phyloP scores from a whole-genome alignment of 2,888 invertebrate genomes.

The Parnassius mnemosyne region DNA sequence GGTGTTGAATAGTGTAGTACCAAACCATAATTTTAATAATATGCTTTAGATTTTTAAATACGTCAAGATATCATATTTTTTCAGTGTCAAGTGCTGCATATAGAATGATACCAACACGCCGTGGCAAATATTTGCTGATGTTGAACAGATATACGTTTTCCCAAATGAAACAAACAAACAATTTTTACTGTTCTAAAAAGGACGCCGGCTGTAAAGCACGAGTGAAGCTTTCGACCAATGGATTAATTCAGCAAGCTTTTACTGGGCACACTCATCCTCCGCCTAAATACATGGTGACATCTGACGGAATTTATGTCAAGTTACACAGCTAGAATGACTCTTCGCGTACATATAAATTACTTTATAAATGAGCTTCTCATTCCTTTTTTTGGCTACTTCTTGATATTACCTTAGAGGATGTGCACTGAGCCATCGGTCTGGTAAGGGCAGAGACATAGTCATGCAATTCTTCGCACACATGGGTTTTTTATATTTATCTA shows the following conservation, averaged over 20 bases:
- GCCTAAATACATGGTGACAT: constrained; percentile 28
- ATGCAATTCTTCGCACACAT: too few relatives aligned
- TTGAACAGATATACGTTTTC: constrained; percentile 39
- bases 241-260: constrained; percentile 28
- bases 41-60: too few relatives aligned
- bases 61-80: background rate
- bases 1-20: background rate
- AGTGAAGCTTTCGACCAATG: constrained; percentile 31
- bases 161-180: constrained; percentile 31
- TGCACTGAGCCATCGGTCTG: too few relatives aligned
- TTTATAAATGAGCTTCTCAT: too few relatives aligned
- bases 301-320: too few relatives aligned
- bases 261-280: constrained; percentile 40
- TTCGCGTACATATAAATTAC: too few relatives aligned
- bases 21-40: too few relatives aligned
- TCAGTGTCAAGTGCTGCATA: constrained; percentile 16
- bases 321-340: too few relatives aligned
- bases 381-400: too few relatives aligned
- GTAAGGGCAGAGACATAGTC: too few relatives aligned
- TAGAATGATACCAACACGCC: constrained; percentile 28
- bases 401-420: too few relatives aligned
- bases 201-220: constrained; percentile 32
- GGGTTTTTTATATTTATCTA: too few relatives aligned
- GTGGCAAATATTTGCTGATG: constrained; percentile 36
- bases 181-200: constrained; percentile 40